Conservation (phyloP, 2,113 vertebrate genomes). For the Cephalopterus ornatus region DNA sequence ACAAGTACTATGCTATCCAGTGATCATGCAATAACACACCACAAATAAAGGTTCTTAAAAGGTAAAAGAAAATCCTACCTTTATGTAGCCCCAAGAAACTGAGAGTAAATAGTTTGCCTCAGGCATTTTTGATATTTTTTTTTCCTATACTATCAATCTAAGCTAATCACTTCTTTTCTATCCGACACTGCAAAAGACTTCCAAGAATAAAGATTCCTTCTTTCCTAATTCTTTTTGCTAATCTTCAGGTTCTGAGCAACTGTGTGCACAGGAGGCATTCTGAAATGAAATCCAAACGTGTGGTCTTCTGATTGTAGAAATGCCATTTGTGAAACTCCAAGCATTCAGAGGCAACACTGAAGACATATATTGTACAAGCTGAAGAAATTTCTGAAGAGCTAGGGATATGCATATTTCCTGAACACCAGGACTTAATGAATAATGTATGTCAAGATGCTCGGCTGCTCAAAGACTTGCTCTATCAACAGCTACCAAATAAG, state of each 20-base stretch:
- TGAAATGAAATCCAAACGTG: slow-evolving; percentile 60
- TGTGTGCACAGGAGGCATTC: slow-evolving; percentile 60
- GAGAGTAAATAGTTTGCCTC: slow-evolving; percentile 96
- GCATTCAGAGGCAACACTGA: slow-evolving; percentile 57
- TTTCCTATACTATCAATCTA: slow-evolving; percentile 33
- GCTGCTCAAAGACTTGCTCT: slow-evolving; percentile 79
- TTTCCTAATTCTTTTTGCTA: slow-evolving; percentile 31
- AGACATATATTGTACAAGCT: slow-evolving; percentile 58
- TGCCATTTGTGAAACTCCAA: slow-evolving; percentile 76
- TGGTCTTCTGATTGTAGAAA: slow-evolving; percentile 61
- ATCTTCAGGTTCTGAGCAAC: slow-evolving; percentile 57
- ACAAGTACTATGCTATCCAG: not conserved
- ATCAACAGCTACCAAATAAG: slow-evolving; percentile 88
- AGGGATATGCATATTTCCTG: slow-evolving; percentile 78
- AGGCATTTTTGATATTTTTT: slow-evolving; percentile 82
- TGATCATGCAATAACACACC: slow-evolving; percentile 32
- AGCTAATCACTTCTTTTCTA: slow-evolving; percentile 53
- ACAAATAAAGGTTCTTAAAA: slow-evolving; percentile 32
- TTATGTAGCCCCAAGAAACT: slow-evolving; percentile 98
- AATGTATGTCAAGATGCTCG: slow-evolving; percentile 87
- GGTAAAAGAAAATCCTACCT: slow-evolving; percentile 84
- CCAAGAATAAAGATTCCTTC: not conserved
- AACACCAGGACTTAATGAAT: slow-evolving; percentile 81
- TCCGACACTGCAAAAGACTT: slow-evolving; percentile 15
- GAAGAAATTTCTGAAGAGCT: slow-evolving; percentile 71